phyloP scores from a whole-genome alignment of 1,140 invertebrate genomes.

The Platyscapa corneri region DNA sequence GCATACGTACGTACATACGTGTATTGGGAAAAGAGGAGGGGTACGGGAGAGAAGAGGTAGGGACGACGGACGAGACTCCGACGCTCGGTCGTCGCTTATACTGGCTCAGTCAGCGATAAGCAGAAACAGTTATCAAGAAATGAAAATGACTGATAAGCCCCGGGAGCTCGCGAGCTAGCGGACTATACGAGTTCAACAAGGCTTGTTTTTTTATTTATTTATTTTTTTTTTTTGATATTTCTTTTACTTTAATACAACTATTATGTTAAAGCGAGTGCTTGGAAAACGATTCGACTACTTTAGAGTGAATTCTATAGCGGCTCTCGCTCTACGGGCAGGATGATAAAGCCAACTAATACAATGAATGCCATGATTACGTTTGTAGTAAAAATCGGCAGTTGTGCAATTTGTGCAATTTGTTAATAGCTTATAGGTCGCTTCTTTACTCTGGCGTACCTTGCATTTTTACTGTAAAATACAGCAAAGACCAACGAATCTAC shows the following conservation, averaged over 20 bases:
- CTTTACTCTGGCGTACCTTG: too few species aligned
- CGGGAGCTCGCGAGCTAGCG: slow-evolving; percentile 28
- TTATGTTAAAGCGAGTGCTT: slow-evolving; percentile 54
- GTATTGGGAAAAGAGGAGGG: not conserved
- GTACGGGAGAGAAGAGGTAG: not conserved
- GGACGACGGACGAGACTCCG: slow-evolving; percentile 32
- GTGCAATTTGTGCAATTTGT: too few species aligned
- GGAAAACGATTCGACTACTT: slow-evolving; percentile 20
- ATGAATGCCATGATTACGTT: not conserved
- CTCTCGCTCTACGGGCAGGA: not conserved
- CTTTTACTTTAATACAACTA: slow-evolving; percentile 47
- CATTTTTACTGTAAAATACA: too few species aligned
- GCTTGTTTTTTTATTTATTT: slow-evolving; percentile 1
- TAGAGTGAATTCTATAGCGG: not conserved
- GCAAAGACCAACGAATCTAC: too few species aligned
- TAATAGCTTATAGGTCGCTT: too few species aligned
- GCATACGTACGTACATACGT: not conserved
- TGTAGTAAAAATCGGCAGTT: not conserved
- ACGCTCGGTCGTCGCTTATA: slow-evolving; percentile 44
- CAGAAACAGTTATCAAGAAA: slow-evolving; percentile 75
- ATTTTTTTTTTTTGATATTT: not conserved
- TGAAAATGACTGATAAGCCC: slow-evolving; percentile 74
- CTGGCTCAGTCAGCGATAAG: slow-evolving; percentile 69
- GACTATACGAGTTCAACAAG: not conserved
- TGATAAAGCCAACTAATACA: not conserved